phyloP scores from a whole-genome alignment of 2,113 vertebrate genomes.

The Candoia aspera region DNA sequence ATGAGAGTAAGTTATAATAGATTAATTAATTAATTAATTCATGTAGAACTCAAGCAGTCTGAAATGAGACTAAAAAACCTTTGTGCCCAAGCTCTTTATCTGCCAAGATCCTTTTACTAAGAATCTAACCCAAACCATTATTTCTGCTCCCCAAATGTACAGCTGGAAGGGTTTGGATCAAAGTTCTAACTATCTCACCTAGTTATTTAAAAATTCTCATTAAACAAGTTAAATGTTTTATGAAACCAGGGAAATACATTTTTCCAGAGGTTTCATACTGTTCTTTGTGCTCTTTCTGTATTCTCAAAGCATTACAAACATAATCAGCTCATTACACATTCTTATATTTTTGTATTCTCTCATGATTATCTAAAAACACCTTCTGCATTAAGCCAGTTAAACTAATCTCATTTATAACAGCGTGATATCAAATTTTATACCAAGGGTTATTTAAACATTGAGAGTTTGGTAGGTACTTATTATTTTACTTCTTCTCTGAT shows the following conservation, averaged over 20 bases:
- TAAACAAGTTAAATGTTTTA: background rate
- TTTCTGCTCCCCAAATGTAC: background rate
- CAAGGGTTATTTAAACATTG: conserved; percentile 15
- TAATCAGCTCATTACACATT: conserved; percentile 29
- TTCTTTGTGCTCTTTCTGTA: conserved; percentile 15
- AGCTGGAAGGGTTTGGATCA: background rate
- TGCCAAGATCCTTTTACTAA: background rate
- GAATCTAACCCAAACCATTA: background rate
- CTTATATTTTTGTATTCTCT: conserved; percentile 17
- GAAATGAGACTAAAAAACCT: background rate
- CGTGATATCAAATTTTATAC: conserved; percentile 20
- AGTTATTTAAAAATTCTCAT: background rate
- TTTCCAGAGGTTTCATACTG: background rate
- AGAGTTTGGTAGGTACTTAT: conserved; percentile 2
- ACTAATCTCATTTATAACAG: conserved; percentile 30
- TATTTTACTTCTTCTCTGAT: conserved; percentile 1
- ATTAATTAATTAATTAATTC: background rate
- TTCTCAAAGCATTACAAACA: conserved; percentile 3
- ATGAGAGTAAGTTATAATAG: background rate
- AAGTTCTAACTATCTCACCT: background rate
- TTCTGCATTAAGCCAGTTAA: conserved; percentile 28
- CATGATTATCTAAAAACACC: conserved; percentile 31
- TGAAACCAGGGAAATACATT: background rate
- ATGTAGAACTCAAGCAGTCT: background rate
- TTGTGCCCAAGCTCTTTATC: background rate